Base-by-base conservation (phyloP, 2,797 vertebrate genomes). In the Sebastes hubbsi region DNA sequence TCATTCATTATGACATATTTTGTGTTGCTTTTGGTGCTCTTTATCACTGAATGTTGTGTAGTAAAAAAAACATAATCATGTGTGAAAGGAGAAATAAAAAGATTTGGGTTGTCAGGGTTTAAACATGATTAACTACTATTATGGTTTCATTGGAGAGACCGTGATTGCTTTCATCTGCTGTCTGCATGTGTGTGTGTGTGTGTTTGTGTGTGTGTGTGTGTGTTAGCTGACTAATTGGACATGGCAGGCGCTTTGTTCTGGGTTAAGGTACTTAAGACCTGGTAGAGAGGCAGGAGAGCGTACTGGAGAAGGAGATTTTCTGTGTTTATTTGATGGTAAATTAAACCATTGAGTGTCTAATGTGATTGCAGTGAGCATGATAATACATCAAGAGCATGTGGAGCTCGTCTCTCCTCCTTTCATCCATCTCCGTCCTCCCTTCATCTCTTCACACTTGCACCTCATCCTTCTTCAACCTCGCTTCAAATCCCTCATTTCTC, bases 391-490 rank as follows among this genome's bases (percentile, higher is more conserved):
- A 14, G 46, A 81, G 69, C 55, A 81, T 32, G 79, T 34, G 46
- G 22, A 76, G 73, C 72, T 12, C 52, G 27, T 80, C 72, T 60
- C 66, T 87, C 60, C n/a, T 84, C 67, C 81, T 80, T 71, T 78
- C 85, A 87, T 90, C 80, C 1, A 49, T 88, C 85, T 86, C 81
- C 76, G 84, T 83, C 88, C 84, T 78, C 87, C 84, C 74, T 78
- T 71, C 7, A 16, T 77, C 75, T 74, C 84, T 72, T 12, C 29
- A 72, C 72, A 78, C 77, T 83, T 87, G 78, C 86, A 82, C 75
- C 75, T 64, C 82, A 29, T 77, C 81, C 25, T 38, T 84, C 82
- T 69, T 63, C 83, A 20, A 10, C 69, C 52, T 59, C 8, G 38
- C 22, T 64, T 85, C 13, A 72, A 63, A 59, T 61, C 62, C 76